Evolutionary conservation across 1,140 invertebrate genomes (phyloP).

Genomic region (Temnothorax nylanderi): DNA sequence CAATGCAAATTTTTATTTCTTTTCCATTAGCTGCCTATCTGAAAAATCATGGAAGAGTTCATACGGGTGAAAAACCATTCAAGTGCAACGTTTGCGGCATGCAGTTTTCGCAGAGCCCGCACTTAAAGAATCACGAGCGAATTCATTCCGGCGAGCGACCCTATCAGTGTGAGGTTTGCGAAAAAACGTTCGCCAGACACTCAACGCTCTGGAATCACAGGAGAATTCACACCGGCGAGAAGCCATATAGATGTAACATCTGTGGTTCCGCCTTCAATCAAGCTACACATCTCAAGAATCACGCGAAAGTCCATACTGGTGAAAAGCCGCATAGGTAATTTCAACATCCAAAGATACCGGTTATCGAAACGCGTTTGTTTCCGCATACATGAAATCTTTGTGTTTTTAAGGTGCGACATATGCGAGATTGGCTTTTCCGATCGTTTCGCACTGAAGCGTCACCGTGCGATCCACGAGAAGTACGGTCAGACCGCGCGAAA

Average conservation of each 20-base stretch:
- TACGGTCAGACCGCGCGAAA: constrained; percentile 87
- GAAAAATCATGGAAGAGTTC: constrained; percentile 96
- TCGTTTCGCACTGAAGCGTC: constrained; percentile 92
- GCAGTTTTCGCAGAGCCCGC: constrained; percentile 95
- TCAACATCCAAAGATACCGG: background rate
- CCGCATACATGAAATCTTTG: background rate
- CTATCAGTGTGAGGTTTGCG: constrained; percentile 96
- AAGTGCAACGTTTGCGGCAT: constrained; percentile 95
- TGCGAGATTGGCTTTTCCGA: constrained; percentile 95
- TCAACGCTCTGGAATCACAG: constrained; percentile 96
- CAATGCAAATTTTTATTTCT: constrained; percentile 14
- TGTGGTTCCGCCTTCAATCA: constrained; percentile 94
- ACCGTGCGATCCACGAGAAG: constrained; percentile 92
- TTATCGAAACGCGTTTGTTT: background rate
- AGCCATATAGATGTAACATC: constrained; percentile 94
- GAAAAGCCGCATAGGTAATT: constrained; percentile 85
- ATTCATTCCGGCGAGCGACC: constrained; percentile 96
- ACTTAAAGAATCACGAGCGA: constrained; percentile 96
- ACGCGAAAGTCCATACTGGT: constrained; percentile 93
- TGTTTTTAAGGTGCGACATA: constrained; percentile 91
- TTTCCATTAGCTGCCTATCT: constrained; percentile 90
- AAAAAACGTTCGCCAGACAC: constrained; percentile 95
- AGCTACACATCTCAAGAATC: constrained; percentile 95
- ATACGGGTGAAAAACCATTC: constrained; percentile 94
- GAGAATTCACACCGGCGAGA: constrained; percentile 97